Conservation (phyloP, 2,888 invertebrate genomes). For the Ormyrus pomaceus region DNA sequence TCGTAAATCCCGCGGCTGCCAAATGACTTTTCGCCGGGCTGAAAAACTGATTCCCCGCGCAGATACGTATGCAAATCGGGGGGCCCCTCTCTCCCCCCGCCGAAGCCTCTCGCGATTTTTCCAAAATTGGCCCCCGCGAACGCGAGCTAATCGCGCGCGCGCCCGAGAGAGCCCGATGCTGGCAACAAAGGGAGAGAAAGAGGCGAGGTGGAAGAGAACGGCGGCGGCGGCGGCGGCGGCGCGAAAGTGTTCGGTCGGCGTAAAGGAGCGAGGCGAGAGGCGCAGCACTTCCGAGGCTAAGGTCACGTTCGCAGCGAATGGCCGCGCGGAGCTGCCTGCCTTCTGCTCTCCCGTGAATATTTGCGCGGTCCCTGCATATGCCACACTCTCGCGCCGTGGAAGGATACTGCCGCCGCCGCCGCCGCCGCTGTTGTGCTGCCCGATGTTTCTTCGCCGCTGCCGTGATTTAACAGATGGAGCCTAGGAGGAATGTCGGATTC, state of each 20-base stretch:
- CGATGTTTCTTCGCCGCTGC: not conserved
- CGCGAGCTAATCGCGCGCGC: not conserved
- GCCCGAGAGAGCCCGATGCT: not conserved
- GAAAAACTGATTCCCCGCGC: too few relatives aligned
- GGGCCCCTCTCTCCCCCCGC: too few relatives aligned
- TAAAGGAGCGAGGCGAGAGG: not conserved
- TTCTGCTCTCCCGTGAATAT: constrained; percentile 46
- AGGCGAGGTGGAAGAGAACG: not conserved
- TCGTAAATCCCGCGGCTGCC: too few relatives aligned
- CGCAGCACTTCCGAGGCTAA: constrained; percentile 52
- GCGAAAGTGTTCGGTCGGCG: not conserved
- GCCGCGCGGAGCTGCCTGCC: not conserved
- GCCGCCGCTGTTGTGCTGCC: not conserved
- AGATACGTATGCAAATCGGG: too few relatives aligned
- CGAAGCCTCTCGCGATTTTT: too few relatives aligned
- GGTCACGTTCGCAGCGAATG: constrained; percentile 36
- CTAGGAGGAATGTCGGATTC: too few relatives aligned
- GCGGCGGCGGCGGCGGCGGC: not conserved
- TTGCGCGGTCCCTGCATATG: constrained; percentile 45
- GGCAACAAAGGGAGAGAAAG: not conserved
- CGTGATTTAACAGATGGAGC: not conserved
- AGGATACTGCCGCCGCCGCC: not conserved
- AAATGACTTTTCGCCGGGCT: too few relatives aligned
- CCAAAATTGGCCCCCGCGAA: too few relatives aligned
- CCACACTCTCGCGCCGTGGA: not conserved